These are phyloP conservation scores for Eleginops maclovinus DNA, from an alignment of 2,113 vertebrate genomes.

Conservation along the genomic window DNA sequence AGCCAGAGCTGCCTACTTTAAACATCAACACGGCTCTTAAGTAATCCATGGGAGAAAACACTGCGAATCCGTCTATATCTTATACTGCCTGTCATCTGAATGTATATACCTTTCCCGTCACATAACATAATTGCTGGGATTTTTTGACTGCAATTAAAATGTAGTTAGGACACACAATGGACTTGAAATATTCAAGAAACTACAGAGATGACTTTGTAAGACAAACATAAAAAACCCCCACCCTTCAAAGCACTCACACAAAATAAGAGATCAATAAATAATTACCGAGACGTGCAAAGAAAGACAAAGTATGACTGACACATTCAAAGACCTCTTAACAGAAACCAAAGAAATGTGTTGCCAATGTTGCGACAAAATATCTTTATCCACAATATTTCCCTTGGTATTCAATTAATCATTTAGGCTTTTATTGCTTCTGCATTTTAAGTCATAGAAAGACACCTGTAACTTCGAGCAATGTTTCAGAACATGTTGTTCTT, in stretches of 20 bases:
- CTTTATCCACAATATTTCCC: neutral
- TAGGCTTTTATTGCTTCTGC: neutral
- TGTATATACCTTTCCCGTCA: slow-evolving; percentile 19
- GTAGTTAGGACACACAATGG: neutral
- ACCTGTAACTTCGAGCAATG: neutral
- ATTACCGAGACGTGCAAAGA: neutral
- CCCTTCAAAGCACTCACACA: neutral
- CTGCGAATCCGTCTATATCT: neutral
- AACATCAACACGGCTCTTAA: neutral
- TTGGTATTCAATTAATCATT: neutral
- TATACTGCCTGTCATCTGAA: neutral
- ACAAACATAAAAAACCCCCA: neutral
- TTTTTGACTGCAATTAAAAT: neutral
- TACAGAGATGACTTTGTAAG: neutral
- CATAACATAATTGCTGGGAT: slow-evolving; percentile 5
- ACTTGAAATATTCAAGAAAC: neutral
- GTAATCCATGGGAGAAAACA: neutral
- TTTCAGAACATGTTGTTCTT: neutral
- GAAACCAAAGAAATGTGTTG: neutral
- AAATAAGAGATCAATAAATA: no score
- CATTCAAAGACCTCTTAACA: neutral
- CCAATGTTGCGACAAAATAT: neutral
- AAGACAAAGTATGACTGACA: neutral
- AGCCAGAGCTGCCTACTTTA: no score
- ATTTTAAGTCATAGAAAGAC: neutral